Evolutionary conservation across 2,888 invertebrate genomes (phyloP), one percentile per base, ranked within the genome.

Genomic region (Heterodera filipjevi): DNA sequence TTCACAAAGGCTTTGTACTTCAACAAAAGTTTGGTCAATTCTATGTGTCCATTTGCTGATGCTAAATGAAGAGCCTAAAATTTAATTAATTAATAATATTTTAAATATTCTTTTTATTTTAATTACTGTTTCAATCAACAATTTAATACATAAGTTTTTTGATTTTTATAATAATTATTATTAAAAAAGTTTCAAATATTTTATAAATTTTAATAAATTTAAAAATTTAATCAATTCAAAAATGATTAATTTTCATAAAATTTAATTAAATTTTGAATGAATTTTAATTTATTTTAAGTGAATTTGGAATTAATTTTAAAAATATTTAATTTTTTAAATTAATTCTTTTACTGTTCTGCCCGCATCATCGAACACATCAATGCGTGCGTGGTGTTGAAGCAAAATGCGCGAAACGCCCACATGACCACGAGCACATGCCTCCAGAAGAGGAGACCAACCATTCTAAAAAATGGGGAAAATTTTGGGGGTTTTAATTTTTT

Each of bases 311-410:
- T n/a, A n/a, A n/a, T n/a, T n/a, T n/a, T n/a, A n/a, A n/a, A n/a
- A n/a, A n/a, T n/a, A n/a, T n/a, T n/a, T n/a, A n/a, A n/a, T n/a
- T n/a, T n/a, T n/a, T n/a, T n/a, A n/a, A 46, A 10, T 19, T 72
- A n/a, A 59, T 33, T 72, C 22, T 35, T 27, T 35, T 35, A 73
- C 73, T 3, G 97, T 97, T 87, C 97, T 90, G 6, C 92, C 92
- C 74, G 98, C 97, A 83, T 93, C 93, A 90, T 99, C 99, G 90
- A 99, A 99, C 0, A 99, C 98, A 90, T 99, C 99, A 30, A 99
- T 98, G 89, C 99, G 93, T 14, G 98, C 98, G 90, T 98, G 96
- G 90, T 97, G 95, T 64, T 94, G 77, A 46, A 97, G 92, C 78
- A 98, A 92, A 81, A 94, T 90, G 79, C 90, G 90, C 66, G 97